phyloP scores from a whole-genome alignment of 2,888 invertebrate genomes.

The Allacma fusca region DNA sequence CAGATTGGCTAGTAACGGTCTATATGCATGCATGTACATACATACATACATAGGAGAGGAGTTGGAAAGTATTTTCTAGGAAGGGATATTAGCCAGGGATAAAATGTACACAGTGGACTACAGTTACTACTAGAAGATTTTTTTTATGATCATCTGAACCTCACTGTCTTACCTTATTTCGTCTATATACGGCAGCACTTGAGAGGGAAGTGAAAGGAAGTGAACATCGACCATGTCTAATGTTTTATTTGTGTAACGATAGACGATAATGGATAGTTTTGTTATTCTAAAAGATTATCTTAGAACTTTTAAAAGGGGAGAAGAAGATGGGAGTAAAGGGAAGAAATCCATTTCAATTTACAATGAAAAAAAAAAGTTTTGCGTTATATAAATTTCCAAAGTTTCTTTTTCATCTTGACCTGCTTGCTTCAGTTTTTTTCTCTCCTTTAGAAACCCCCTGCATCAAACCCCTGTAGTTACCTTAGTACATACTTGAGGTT shows the following conservation, averaged over 20 bases:
- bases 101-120: too few relatives aligned
- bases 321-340: slow-evolving; percentile 10
- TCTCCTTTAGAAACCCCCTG: too few relatives aligned
- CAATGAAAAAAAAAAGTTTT: slow-evolving; percentile 46
- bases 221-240: slow-evolving; percentile 33
- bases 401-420: slow-evolving; percentile 30
- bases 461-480: too few relatives aligned
- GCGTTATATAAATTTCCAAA: slow-evolving; percentile 46
- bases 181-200: neutral
- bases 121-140: too few relatives aligned
- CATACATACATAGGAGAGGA: too few relatives aligned
- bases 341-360: slow-evolving; percentile 53
- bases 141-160: too few relatives aligned
- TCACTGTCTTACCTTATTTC: neutral
- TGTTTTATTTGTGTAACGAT: slow-evolving; percentile 28
- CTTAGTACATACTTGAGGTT: too few relatives aligned
- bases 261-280: slow-evolving; percentile 28
- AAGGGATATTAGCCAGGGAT: too few relatives aligned
- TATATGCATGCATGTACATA: too few relatives aligned
- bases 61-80: too few relatives aligned
- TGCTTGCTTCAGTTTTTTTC: neutral
- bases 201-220: slow-evolving; percentile 24
- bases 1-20: too few relatives aligned
- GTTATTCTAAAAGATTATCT: slow-evolving; percentile 33
- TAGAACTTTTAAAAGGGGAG: slow-evolving; percentile 34